A percentile compares a stretch with the other conserved stretches of the same genome.
Conservation (phyloP, 1,140 invertebrate genomes). For the Phenacoccus solenopsis region DNA sequence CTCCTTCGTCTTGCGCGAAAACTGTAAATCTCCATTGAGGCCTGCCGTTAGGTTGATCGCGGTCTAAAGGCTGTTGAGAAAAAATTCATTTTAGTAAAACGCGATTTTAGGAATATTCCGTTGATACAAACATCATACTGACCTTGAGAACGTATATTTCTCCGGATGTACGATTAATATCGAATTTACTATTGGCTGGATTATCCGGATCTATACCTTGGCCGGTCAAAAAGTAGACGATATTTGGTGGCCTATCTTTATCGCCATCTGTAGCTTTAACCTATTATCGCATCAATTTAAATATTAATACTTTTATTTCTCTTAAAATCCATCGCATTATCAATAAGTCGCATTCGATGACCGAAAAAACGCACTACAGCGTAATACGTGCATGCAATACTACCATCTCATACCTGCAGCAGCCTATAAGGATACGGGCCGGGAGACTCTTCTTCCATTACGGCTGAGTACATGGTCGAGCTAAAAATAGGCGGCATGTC, state of each 20-base stretch:
- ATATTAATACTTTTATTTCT: not conserved
- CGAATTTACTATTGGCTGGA: slow-evolving; percentile 88
- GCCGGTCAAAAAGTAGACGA: slow-evolving; percentile 92
- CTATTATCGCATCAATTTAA: slow-evolving; percentile 38
- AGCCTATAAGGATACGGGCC: slow-evolving; percentile 43
- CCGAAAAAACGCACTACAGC: not conserved
- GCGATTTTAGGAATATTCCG: not conserved
- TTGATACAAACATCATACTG: slow-evolving; percentile 28
- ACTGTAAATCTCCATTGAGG: slow-evolving; percentile 95
- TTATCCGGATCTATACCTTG: slow-evolving; percentile 92
- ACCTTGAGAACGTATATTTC: slow-evolving; percentile 90
- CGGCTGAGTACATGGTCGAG: slow-evolving; percentile 48
- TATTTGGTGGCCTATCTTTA: slow-evolving; percentile 83
- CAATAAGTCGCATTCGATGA: not conserved
- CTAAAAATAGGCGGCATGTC: slow-evolving; percentile 68
- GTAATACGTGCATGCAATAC: not conserved
- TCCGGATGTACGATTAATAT: slow-evolving; percentile 86
- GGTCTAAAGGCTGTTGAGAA: slow-evolving; percentile 74
- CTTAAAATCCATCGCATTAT: no score
- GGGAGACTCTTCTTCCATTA: slow-evolving; percentile 50
- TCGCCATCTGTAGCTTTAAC: slow-evolving; percentile 91
- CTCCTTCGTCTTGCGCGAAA: slow-evolving; percentile 92
- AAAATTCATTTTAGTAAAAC: slow-evolving; percentile 10
- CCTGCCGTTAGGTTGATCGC: slow-evolving; percentile 89
- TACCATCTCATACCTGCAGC: slow-evolving; percentile 41